Base-by-base conservation (phyloP, 2,113 vertebrate species). In the Tragelaphus strepsiceros region DNA sequence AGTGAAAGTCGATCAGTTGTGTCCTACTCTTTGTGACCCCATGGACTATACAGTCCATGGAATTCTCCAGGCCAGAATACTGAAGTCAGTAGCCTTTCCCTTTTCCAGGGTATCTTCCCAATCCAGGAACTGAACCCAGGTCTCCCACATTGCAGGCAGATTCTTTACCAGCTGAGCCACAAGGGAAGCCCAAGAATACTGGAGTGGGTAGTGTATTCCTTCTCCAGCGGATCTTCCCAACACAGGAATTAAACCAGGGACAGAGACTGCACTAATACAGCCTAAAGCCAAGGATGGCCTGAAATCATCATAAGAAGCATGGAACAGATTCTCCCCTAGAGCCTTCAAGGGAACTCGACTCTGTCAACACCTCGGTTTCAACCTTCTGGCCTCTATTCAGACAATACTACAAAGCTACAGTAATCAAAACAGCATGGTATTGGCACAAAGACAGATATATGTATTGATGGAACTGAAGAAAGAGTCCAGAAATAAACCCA, bases 261-360 rank as follows among this genome's bases (percentile, higher is more conserved):
- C 43, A 62, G 84, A 81, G 24, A 58, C 4, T 6, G 43, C 64
- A 80, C 64, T 17, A 10, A 35, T 0, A 11, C 1, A 3, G 30
- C 53, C 87, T 8, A 4, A 95, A 88, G 43, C 19, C 56, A 87
- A 30, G 1, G 16, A 61, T 0, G 1, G 8, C 35, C 56, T 5
- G 39, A 87, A 86, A 53, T 30, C 84, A 82, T 71, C 28, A 35
- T 10, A 13, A 17, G 6, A 92, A 53, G 39, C 46, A 7, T 1
- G 17, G 89, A 56, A 74, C 0, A 4, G 21, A n/a, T 62, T 82
- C 77, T 91, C 35, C 26, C 85, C 58, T 19, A 5, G 46, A 77
- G 56, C 11, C 71, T 74, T 32, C 15, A 24, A n/a, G 35, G 64
- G 39, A 54, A 22, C 6, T 0, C 1, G 0, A 22, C 15, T 35